Evolutionary conservation across 2,797 vertebrate genomes (phyloP), one percentile per base, ranked within the genome.

Genomic region (Odontamblyopus lacepedii): DNA sequence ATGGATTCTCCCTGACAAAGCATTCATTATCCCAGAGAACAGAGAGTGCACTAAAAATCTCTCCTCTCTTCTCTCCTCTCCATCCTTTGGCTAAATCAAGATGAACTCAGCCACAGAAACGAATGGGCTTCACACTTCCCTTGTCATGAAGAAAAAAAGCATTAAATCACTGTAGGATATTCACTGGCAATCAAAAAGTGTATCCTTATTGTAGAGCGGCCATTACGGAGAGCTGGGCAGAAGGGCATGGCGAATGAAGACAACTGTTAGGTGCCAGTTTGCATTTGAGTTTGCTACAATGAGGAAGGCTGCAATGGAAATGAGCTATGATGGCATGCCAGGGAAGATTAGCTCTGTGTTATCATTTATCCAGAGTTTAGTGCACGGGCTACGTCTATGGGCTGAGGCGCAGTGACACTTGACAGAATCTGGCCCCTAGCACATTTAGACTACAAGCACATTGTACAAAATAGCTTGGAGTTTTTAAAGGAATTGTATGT

Each of bases 1-100:
- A 97, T 95, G 88, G 94, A 95, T 95, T 95, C 94, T 91, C 89
- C 92, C 93, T 95, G 91, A 94, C 94, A 95, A 95, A 94, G 88
- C 92, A 95, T 95, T 95, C 89, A 95, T 96, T 95, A 95, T 96
- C 93, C 84, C 91, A 59, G 88, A 94, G 94, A 94, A 95, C 91
- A 95, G 88, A 90, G 94, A 92, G 94, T 91, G 92, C 91, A 94
- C 92, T 93, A 85, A 91, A 62, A 94, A 93, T 91, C 91, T 92
- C 87, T 90, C 81, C 87, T 87, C 88, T 85, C 88, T 85, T 87
- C 32, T 86, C 77, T 76, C 75, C 75, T 80, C 84, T 87, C 78
- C 75, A 85, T 91, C 90, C 91, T 91, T 83, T 88, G 89, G 83
- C 89, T 90, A 92, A 94, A 92, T 92, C 90, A 84, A 94, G 89